Conservation (phyloP, 2,113 vertebrate species). For the Heptranchias perlo region DNA sequence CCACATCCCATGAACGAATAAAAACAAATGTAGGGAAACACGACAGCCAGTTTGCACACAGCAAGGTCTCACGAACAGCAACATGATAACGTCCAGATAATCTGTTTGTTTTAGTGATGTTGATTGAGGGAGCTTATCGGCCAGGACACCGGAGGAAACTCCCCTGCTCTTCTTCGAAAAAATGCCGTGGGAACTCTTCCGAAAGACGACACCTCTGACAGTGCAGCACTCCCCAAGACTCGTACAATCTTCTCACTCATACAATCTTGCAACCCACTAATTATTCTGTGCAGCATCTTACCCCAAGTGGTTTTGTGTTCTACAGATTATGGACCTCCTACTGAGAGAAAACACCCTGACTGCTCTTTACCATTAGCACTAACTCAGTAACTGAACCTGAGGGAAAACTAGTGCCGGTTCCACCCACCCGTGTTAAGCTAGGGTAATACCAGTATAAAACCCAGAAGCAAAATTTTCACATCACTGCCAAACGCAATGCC, state of each 20-base stretch:
- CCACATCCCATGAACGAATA: no score
- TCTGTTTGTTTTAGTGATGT: no score
- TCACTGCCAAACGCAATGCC: background rate
- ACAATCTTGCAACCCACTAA: background rate
- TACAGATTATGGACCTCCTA: background rate
- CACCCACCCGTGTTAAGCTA: background rate
- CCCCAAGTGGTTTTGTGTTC: background rate
- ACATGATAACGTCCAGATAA: no score
- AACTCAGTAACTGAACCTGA: background rate
- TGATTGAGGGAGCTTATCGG: no score
- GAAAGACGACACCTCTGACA: background rate
- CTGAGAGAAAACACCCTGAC: background rate
- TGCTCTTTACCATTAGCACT: background rate
- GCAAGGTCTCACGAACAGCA: no score
- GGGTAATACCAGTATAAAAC: background rate
- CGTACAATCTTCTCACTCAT: background rate
- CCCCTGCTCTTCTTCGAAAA: background rate
- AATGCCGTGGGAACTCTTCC: background rate
- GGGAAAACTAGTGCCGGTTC: background rate
- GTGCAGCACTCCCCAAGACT: background rate
- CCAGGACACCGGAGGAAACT: background rate
- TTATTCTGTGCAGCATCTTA: background rate
- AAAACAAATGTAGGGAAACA: no score
- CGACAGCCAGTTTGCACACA: no score
- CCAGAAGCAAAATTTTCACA: background rate